These are phyloP conservation scores for Apis florea DNA, from an alignment of 1,140 invertebrate species.

Conservation along the genomic window DNA sequence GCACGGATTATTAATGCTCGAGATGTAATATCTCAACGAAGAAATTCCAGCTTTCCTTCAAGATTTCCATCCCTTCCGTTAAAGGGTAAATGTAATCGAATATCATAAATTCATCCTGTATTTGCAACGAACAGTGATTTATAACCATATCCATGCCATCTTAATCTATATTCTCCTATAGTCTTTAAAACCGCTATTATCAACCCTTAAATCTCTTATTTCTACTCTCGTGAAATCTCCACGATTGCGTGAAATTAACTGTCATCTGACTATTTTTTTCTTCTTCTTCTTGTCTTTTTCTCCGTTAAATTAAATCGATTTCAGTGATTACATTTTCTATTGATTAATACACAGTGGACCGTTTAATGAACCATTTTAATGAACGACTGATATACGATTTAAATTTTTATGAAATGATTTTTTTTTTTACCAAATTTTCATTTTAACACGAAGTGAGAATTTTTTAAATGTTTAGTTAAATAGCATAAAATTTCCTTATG, in stretches of 20 bases:
- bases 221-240: not conserved
- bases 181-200: not conserved
- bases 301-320: not conserved
- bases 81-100: conserved; percentile 19
- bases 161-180: not conserved
- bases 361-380: too few relatives aligned
- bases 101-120: conserved; percentile 11
- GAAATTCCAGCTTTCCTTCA: not conserved
- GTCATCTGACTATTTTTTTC: too few relatives aligned
- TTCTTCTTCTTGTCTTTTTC: too few relatives aligned
- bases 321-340: too few relatives aligned
- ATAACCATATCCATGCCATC: not conserved
- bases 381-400: too few relatives aligned
- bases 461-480: too few relatives aligned
- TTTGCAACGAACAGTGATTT: conserved; percentile 23
- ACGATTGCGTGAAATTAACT: not conserved
- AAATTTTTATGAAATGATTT: too few relatives aligned
- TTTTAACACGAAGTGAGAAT: too few relatives aligned
- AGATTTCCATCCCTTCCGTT: not conserved
- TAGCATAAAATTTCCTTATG: too few relatives aligned
- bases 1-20: not conserved
- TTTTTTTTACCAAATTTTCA: too few relatives aligned
- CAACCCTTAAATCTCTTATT: not conserved
- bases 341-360: too few relatives aligned
- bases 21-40: not conserved